Conservation (phyloP, 2,888 invertebrate species). For the Cataglyphis livida region DNA sequence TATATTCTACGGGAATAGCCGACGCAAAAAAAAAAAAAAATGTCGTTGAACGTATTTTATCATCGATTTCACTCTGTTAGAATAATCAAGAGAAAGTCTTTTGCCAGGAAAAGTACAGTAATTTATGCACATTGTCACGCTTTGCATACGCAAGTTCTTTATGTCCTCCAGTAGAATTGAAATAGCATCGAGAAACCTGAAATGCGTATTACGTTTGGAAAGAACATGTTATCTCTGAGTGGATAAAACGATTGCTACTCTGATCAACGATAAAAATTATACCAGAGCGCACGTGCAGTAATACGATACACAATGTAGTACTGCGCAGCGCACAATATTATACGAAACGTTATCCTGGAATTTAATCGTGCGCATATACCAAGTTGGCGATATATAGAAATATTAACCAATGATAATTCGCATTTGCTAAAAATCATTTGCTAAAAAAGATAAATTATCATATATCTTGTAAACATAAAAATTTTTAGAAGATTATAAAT, state of each 20-base stretch:
- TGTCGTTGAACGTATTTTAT: background rate
- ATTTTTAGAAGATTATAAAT: background rate
- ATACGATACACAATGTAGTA: conserved; percentile 40
- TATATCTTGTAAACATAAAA: background rate
- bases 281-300: conserved; percentile 44
- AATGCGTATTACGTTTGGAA: conserved; percentile 59
- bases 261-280: conserved; percentile 59
- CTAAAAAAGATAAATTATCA: conserved; percentile 5
- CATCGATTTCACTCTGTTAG: background rate
- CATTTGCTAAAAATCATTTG: background rate
- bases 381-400: background rate
- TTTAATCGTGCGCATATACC: conserved; percentile 35
- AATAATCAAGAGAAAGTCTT: background rate
- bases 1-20: background rate
- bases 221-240: conserved; percentile 60
- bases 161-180: conserved; percentile 52
- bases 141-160: conserved; percentile 15
- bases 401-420: conserved; percentile 18
- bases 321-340: conserved; percentile 47
- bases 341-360: conserved; percentile 43
- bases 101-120: background rate
- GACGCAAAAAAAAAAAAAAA: background rate
- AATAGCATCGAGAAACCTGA: conserved; percentile 40
- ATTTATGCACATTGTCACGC: background rate
- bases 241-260: conserved; percentile 63